phyloP scores from a whole-genome alignment of 2,113 vertebrate genomes.

The Macrotis lagotis region DNA sequence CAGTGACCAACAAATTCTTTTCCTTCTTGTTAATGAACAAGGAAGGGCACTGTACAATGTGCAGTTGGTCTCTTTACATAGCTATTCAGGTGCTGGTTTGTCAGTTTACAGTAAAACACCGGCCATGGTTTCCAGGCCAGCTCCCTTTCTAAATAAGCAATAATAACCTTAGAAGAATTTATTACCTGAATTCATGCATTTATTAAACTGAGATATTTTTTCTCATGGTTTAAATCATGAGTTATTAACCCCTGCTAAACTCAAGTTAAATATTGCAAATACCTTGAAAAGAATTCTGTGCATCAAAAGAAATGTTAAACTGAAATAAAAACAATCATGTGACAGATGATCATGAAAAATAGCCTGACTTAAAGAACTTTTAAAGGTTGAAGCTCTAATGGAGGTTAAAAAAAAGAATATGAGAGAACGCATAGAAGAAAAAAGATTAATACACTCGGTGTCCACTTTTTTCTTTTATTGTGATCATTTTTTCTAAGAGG shows the following conservation, averaged over 20 bases:
- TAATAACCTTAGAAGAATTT: constrained; percentile 34
- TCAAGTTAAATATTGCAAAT: constrained; percentile 75
- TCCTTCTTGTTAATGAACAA: constrained; percentile 19
- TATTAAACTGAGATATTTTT: constrained; percentile 51
- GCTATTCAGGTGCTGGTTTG: not conserved
- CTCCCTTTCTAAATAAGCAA: constrained; percentile 25
- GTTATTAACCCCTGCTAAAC: constrained; percentile 70
- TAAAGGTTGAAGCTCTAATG: constrained; percentile 95
- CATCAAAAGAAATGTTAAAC: constrained; percentile 82
- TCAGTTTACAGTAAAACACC: constrained; percentile 48
- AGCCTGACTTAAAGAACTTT: constrained; percentile 87
- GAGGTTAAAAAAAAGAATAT: constrained; percentile 69
- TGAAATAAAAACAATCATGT: constrained; percentile 81
- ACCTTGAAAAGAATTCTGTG: constrained; percentile 72
- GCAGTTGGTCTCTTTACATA: not conserved
- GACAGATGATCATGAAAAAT: constrained; percentile 92
- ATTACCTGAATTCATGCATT: constrained; percentile 45
- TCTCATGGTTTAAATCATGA: constrained; percentile 65
- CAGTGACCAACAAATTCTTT: constrained; percentile 21
- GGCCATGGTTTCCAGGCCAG: constrained; percentile 14
- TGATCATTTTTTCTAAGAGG: constrained; percentile 74
- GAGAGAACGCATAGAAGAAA: constrained; percentile 58
- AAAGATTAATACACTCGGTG: constrained; percentile 80
- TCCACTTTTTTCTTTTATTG: constrained; percentile 77
- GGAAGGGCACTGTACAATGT: not conserved